These are phyloP conservation scores for Melanerpes aurifrons DNA, from an alignment of 2,113 vertebrate species.

Conservation along the genomic window DNA sequence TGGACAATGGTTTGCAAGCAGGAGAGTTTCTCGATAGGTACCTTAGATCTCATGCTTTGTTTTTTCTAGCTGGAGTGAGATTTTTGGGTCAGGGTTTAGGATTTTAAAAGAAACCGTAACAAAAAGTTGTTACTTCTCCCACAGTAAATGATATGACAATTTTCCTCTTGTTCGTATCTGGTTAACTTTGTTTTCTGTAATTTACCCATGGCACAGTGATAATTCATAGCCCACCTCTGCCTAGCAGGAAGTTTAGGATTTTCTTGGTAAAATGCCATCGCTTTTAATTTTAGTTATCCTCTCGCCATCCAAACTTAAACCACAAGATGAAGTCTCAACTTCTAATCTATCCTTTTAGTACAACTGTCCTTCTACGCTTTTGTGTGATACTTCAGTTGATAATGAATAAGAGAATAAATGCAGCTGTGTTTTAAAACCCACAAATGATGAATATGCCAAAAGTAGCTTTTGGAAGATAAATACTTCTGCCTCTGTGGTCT, in stretches of 20 bases:
- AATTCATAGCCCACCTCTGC: neutral
- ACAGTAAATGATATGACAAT: neutral
- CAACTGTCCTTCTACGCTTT: constrained; percentile 40
- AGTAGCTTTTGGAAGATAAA: constrained; percentile 74
- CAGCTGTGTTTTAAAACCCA: constrained; percentile 61
- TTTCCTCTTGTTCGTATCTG: neutral
- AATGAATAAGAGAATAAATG: constrained; percentile 61
- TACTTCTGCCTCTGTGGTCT: constrained; percentile 74
- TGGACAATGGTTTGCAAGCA: neutral
- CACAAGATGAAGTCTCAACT: constrained; percentile 32
- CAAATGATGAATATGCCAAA: constrained; percentile 55
- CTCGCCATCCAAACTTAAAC: constrained; percentile 53
- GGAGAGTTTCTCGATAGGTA: neutral
- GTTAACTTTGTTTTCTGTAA: neutral
- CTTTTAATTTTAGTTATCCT: constrained; percentile 35
- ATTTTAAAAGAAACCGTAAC: neutral
- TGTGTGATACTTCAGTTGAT: constrained; percentile 63
- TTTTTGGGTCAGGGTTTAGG: neutral
- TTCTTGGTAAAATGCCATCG: constrained; percentile 19
- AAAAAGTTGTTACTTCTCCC: neutral
- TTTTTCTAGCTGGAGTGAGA: neutral
- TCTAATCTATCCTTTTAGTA: constrained; percentile 61
- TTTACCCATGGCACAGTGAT: neutral
- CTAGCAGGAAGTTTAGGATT: constrained; percentile 13
- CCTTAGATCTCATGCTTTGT: neutral